These are phyloP conservation scores for Microtus montanus DNA, from an alignment of 2,113 vertebrate genomes.

Conservation along the genomic window DNA sequence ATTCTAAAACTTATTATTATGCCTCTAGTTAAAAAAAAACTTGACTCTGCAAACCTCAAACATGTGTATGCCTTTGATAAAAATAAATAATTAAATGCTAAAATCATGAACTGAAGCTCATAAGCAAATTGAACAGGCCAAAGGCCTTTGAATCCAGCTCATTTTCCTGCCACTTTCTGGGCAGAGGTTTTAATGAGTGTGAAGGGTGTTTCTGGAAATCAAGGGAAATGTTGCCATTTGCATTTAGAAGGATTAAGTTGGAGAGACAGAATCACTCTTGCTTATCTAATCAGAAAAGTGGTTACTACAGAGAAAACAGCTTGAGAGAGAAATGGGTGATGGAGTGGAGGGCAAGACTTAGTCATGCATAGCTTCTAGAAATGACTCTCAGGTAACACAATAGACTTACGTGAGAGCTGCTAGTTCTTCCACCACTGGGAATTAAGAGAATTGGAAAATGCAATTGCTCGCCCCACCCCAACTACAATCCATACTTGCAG, in stretches of 20 bases:
- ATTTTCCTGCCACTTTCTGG: not conserved
- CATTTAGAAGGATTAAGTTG: slow-evolving; percentile 36
- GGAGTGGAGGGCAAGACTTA: not conserved
- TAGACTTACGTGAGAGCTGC: not conserved
- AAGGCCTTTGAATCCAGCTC: not conserved
- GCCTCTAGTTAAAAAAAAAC: not conserved
- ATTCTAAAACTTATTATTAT: not conserved
- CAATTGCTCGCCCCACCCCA: not conserved
- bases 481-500: not conserved
- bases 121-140: not conserved
- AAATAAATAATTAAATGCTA: slow-evolving; percentile 29
- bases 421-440: not conserved
- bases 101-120: slow-evolving; percentile 6
- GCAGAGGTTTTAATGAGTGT: not conserved
- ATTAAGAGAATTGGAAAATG: not conserved
- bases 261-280: not conserved
- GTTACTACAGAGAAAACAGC: not conserved
- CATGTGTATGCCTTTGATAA: not conserved
- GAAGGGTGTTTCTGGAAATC: slow-evolving; percentile 18
- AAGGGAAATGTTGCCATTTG: slow-evolving; percentile 4
- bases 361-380: not conserved
- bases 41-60: not conserved
- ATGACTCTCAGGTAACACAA: not conserved
- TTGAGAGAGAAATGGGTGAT: no score
- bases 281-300: slow-evolving; percentile 40